Base-by-base conservation (phyloP, 2,888 invertebrate species). In the Girardia tigrina region DNA sequence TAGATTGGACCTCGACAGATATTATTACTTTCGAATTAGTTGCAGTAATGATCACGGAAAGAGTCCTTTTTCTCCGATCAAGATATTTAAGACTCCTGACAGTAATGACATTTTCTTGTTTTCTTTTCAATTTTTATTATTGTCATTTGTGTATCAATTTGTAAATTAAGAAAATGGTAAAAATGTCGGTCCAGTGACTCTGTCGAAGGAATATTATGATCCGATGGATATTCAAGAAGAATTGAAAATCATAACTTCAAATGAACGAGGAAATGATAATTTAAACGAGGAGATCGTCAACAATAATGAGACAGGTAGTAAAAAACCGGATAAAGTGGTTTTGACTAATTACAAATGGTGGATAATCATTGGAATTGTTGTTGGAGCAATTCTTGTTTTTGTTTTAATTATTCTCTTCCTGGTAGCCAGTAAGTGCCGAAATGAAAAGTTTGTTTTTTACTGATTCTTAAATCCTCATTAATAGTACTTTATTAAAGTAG, bases 11-110 rank as follows among this genome's bases (percentile, higher is more conserved):
- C 42, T 23, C 69, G 36, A 73, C 8, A 36, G 23, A 36, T 20
- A 29, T 23, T 73, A 73, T 20, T 42, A 28, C 26, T 73, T 69
- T 26, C 73, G 42, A 20, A 73, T 73, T 26, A 20, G 27, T 20
- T 8, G 42, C 8, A n/a, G 29, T 20, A 73, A 73, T 42, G 20
- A 26, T 28, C 29, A 73, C n/a, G 73, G 73, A 4, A 36, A 73
- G 26, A 42, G 73, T 29, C 42, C 73, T 4, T 73, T 73, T n/a
- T 73, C 73, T 20, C 73, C 73, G 8, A 73, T 73, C 2, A 2
- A 56, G 69, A 29, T 56, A 8, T 73, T 20, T 26, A 73, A 73
- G 23, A 73, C 73, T 6, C 73, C 36, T 29, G 29, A 73, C n/a
- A 56, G 73, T 73, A 36, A 29, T 8, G 20, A 70, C 20, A 20